Base-by-base conservation (phyloP, 2,888 invertebrate genomes). In the Helicoverpa assulta region DNA sequence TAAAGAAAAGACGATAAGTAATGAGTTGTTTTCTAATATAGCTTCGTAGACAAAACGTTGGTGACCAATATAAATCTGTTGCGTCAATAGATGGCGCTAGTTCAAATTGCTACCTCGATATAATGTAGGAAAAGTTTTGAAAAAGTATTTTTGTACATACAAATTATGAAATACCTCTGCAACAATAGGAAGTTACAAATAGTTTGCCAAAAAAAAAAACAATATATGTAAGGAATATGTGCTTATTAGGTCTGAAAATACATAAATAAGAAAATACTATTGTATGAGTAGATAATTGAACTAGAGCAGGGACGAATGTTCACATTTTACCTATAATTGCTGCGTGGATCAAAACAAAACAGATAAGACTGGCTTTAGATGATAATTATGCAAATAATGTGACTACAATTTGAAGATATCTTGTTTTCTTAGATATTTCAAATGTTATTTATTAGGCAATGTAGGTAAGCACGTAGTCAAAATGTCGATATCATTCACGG, bases 41-140 rank as follows among this genome's bases (percentile, higher is more conserved):
- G 43, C 5, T 6, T 16, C 5, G 8, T 40, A 33, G 19, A 33
- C 29, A 47, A 5, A 16, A 50, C 67, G 6, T 8, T 21, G 19
- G n/a, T 55, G 56, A 29, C 12, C 18, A 54, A 40, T 21, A 55
- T 43, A 21, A n/a, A 18, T 56, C 53, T 53, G 61, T 62, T 75
- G 19, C 37, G 43, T 19, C 21, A 63, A 70, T 54, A 77, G 72
- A 77, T 76, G 76, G 81, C 81, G 81, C 66, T 76, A 50, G 12
- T 57, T 61, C 61, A 54, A 55, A 55, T 53, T 43, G 43, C n/a
- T n/a, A 14, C 51, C 18, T 21, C 43, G 10, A 29, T 50, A 40
- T 43, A n/a, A 19, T 53, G 19, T 29, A n/a, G 61, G 75, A 37
- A 60, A 33, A 40, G 43, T 50, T 69, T 54, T 5, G 57, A 52